A percentile compares a stretch with the other conserved stretches of the same genome.
These are phyloP conservation scores for Erythrocercus mccallii DNA, from an alignment of 2,113 vertebrate genomes.

Conservation along the genomic window DNA sequence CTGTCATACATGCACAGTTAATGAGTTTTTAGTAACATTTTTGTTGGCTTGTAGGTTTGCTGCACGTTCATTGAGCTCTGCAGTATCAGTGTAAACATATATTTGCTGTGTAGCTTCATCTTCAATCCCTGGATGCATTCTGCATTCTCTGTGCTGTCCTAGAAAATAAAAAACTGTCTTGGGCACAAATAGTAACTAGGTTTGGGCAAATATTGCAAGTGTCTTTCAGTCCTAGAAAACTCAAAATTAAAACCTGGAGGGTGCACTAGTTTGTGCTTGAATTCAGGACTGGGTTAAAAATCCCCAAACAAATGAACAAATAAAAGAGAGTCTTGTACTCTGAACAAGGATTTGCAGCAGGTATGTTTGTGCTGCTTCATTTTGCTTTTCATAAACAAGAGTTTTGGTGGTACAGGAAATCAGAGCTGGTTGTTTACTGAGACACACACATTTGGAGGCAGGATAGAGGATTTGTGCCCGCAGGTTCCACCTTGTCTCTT, in stretches of 20 bases:
- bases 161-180: background rate
- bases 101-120: background rate
- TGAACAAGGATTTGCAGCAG: background rate
- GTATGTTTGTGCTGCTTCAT: background rate
- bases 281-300: background rate
- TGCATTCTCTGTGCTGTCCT: background rate
- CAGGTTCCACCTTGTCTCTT: accelerated
- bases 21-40: background rate
- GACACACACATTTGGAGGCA: background rate
- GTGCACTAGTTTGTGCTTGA: background rate
- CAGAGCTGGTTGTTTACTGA: background rate
- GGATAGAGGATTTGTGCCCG: background rate
- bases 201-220: background rate
- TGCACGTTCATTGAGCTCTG: background rate
- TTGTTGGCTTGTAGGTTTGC: background rate
- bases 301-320: background rate
- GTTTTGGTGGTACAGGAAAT: background rate
- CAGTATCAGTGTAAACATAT: background rate
- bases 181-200: background rate
- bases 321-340: background rate
- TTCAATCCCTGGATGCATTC: background rate
- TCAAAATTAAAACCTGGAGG: background rate
- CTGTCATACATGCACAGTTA: background rate
- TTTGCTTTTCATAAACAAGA: background rate
- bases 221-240: background rate